phyloP scores from a whole-genome alignment of 2,888 invertebrate species.

The Drosophila setosimentum region DNA sequence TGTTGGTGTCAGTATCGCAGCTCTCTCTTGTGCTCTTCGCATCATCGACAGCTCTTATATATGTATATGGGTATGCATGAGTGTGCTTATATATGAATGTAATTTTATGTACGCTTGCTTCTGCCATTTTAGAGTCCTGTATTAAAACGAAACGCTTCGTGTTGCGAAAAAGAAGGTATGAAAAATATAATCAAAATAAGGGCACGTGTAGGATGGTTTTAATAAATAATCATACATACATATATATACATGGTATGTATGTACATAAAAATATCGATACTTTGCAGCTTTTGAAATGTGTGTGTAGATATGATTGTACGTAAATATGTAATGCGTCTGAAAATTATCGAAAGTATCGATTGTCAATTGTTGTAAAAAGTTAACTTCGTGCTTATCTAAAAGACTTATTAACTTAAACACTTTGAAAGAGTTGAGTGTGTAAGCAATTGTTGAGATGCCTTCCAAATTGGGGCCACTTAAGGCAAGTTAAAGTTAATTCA shows the following conservation, averaged over 20 bases:
- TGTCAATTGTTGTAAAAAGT: neutral
- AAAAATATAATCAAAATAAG: constrained; percentile 73
- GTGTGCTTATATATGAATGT: constrained; percentile 29
- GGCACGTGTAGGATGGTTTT: constrained; percentile 79
- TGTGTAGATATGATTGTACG: constrained; percentile 5
- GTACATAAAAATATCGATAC: neutral
- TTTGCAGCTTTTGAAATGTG: neutral
- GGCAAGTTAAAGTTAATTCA: neutral
- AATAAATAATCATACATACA: neutral
- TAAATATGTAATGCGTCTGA: neutral
- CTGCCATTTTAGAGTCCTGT: constrained; percentile 47
- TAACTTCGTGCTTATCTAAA: neutral
- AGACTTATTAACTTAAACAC: neutral
- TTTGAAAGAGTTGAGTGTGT: neutral
- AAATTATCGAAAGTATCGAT: constrained; percentile 4
- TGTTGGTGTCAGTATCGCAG: constrained; percentile 45
- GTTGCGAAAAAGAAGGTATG: constrained; percentile 45
- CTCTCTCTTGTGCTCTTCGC: constrained; percentile 51
- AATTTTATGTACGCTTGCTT: constrained; percentile 24
- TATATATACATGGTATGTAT: constrained; percentile 10
- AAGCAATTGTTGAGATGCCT: neutral
- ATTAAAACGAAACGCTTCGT: constrained; percentile 51
- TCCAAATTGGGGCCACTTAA: neutral
- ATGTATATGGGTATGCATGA: constrained; percentile 11
- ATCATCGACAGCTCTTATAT: constrained; percentile 52